Conservation (phyloP, 2,888 invertebrate genomes). For the Oligia fasciuncula region DNA sequence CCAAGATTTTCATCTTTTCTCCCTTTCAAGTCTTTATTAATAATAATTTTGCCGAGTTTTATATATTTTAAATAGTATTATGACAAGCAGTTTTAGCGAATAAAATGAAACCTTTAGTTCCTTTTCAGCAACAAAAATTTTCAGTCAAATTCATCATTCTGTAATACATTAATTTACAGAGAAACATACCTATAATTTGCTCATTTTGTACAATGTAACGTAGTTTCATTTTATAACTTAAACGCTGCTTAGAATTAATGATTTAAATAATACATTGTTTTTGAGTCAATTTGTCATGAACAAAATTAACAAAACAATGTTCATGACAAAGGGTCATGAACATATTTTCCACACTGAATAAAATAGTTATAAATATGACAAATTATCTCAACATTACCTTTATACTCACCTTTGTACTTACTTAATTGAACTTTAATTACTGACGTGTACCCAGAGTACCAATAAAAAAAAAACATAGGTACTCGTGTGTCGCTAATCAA, state of each 20-base stretch:
- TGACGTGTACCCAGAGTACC: constrained; percentile 34
- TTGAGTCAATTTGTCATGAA: not conserved
- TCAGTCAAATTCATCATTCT: not conserved
- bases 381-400: not conserved
- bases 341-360: not conserved
- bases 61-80: not conserved
- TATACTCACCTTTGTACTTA: constrained; percentile 6
- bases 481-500: constrained; percentile 59
- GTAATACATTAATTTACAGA: not conserved
- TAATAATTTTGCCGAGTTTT: not conserved
- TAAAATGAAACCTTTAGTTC: not conserved
- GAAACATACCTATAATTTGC: no score
- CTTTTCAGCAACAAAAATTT: not conserved
- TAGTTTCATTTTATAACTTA: not conserved
- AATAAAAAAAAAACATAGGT: not conserved
- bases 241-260: not conserved
- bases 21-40: not conserved
- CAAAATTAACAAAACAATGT: no score
- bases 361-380: not conserved
- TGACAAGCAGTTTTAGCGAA: not conserved
- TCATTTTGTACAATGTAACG: not conserved
- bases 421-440: constrained; percentile 72
- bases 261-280: not conserved
- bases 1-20: constrained; percentile 19
- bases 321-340: no score